phyloP scores from a whole-genome alignment of 2,113 vertebrate species.

The Spilogale gracilis region DNA sequence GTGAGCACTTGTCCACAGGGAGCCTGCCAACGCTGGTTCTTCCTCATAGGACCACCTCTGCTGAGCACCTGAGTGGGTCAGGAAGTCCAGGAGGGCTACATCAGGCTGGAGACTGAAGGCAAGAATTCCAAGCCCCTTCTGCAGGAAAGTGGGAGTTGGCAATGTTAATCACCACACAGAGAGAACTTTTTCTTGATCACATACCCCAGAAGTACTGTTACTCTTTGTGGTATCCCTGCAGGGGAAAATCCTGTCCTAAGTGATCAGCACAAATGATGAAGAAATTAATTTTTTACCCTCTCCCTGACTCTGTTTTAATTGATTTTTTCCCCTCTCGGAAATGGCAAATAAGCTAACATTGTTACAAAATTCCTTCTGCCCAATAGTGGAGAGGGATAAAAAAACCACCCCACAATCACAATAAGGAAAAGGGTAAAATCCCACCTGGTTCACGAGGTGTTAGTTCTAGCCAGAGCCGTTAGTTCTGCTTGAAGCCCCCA shows the following conservation, averaged over 20 bases:
- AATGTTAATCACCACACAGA: not conserved
- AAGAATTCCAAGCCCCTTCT: not conserved
- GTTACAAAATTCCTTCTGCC: slow-evolving; percentile 59
- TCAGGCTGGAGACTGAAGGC: not conserved
- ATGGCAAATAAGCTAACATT: slow-evolving; percentile 68
- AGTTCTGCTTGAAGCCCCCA: slow-evolving; percentile 57
- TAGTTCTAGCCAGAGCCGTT: not conserved
- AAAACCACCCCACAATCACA: not conserved
- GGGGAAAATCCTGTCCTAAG: slow-evolving; percentile 40
- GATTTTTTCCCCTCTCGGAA: not conserved
- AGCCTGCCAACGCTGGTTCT: not conserved
- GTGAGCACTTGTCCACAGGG: not conserved
- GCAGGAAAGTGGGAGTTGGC: not conserved
- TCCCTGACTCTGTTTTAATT: slow-evolving; percentile 61
- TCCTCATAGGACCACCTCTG: not conserved
- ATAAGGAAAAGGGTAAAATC: slow-evolving; percentile 59
- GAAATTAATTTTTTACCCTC: slow-evolving; percentile 64
- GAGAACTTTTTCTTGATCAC: slow-evolving; percentile 50
- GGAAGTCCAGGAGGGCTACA: not conserved
- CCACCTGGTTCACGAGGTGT: slow-evolving; percentile 48
- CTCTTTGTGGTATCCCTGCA: not conserved
- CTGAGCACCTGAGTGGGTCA: not conserved
- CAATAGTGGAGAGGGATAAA: not conserved
- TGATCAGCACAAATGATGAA: slow-evolving; percentile 49
- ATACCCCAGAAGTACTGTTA: not conserved